Evolutionary conservation across 2,113 vertebrate genomes (phyloP).

Genomic region (Catharus fuscescens): DNA sequence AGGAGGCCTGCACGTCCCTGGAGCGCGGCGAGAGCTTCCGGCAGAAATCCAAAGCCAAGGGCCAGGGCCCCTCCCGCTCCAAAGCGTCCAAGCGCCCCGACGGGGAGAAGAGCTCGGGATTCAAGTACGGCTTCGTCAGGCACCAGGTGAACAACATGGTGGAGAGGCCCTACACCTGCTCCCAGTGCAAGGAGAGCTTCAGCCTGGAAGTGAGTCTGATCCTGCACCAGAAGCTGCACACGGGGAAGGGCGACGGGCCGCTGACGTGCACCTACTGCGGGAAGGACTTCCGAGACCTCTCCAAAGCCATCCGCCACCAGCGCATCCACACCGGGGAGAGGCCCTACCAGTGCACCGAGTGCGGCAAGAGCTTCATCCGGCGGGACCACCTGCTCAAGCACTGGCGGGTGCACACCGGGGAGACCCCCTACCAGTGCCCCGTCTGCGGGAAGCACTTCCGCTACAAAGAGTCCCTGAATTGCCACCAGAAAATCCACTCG

Average conservation of each 20-base stretch:
- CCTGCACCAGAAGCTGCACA: conserved; percentile 88
- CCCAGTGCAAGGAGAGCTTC: conserved; percentile 88
- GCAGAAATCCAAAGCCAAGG: conserved; percentile 66
- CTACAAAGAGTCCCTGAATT: conserved; percentile 82
- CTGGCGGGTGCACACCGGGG: conserved; percentile 88
- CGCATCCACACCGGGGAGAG: conserved; percentile 88
- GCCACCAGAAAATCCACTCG: conserved; percentile 80
- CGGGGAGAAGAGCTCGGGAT: conserved; percentile 65
- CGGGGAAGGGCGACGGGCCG: conserved; percentile 75
- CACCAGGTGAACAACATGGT: conserved; percentile 80
- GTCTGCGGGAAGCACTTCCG: conserved; percentile 82
- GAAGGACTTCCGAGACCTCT: conserved; percentile 78
- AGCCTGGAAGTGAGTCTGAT: conserved; percentile 88
- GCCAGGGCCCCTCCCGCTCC: conserved; percentile 70
- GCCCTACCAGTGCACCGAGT: conserved; percentile 91
- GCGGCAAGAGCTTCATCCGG: conserved; percentile 89
- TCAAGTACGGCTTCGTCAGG: conserved; percentile 45
- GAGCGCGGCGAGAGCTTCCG: conserved; percentile 9
- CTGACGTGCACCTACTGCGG: conserved; percentile 80
- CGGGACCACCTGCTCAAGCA: conserved; percentile 91
- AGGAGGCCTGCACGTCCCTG: conserved; percentile 43
- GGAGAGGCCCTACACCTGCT: conserved; percentile 85
- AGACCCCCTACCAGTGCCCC: conserved; percentile 78
- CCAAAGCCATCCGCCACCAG: conserved; percentile 78
- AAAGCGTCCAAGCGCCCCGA: conserved; percentile 76